Conservation (phyloP, 2,113 vertebrate species). For the Eurypyga helias region DNA sequence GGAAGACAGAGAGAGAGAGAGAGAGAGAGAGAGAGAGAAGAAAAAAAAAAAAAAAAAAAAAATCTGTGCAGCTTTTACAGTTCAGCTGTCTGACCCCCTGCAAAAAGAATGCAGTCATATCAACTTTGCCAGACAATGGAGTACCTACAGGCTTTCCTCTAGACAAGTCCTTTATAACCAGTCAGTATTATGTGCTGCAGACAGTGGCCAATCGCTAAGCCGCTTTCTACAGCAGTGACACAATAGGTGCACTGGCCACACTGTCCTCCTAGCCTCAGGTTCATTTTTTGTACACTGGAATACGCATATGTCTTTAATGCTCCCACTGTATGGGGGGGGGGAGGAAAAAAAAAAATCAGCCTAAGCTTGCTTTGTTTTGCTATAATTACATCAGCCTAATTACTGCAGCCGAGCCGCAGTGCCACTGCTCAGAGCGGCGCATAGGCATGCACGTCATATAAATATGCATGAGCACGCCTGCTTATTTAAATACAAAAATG, state of each 20-base stretch:
- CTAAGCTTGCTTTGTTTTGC: constrained; percentile 66
- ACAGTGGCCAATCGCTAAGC: constrained; percentile 81
- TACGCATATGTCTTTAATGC: constrained; percentile 76
- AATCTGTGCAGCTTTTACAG: constrained; percentile 79
- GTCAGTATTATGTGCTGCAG: constrained; percentile 82
- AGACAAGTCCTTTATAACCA: constrained; percentile 87
- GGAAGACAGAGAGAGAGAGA: constrained; percentile 29
- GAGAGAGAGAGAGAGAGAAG: not conserved
- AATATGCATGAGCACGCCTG: constrained; percentile 77
- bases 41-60: constrained; percentile 16
- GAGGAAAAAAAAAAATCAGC: not conserved
- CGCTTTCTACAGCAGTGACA: constrained; percentile 81
- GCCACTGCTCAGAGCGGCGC: constrained; percentile 53
- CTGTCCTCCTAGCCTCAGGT: constrained; percentile 78
- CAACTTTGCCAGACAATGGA: constrained; percentile 84
- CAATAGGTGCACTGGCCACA: constrained; percentile 85
- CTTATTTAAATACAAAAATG: constrained; percentile 78
- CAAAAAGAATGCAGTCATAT: constrained; percentile 82
- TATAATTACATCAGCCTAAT: constrained; percentile 80
- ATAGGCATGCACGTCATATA: constrained; percentile 65
- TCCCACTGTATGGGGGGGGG: constrained; percentile 29
- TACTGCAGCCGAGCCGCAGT: constrained; percentile 59
- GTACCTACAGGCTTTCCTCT: constrained; percentile 78
- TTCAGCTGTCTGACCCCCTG: constrained; percentile 78
- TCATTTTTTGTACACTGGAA: constrained; percentile 75